A percentile compares a stretch with the other conserved stretches of the same genome.
phyloP scores from a whole-genome alignment of 1,140 invertebrate genomes.

The Heliconius hewitsoni region DNA sequence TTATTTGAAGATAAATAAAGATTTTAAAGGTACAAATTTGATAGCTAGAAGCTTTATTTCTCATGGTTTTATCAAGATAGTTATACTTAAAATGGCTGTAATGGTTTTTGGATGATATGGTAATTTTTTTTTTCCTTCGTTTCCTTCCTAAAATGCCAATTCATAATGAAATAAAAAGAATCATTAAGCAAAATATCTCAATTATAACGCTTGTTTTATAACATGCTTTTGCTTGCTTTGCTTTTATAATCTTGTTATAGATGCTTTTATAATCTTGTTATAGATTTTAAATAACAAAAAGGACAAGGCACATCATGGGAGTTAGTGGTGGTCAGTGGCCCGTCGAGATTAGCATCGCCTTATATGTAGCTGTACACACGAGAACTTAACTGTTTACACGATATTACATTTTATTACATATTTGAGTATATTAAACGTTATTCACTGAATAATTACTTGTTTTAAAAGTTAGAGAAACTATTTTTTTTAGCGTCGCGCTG shows the following conservation, averaged over 20 bases:
- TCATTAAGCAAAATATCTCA: not conserved
- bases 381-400: slow-evolving; percentile 26
- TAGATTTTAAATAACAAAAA: slow-evolving; percentile 14
- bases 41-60: not conserved
- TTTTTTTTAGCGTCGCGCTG: no score
- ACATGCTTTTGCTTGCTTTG: slow-evolving; percentile 10
- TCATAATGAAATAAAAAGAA: not conserved
- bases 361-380: slow-evolving; percentile 19
- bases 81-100: not conserved
- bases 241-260: slow-evolving; percentile 11
- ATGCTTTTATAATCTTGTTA: slow-evolving; percentile 11
- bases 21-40: not conserved
- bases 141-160: no score
- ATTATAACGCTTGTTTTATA: not conserved
- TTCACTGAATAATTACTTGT: not conserved
- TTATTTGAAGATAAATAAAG: not conserved
- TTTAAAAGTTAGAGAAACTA: not conserved
- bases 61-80: not conserved
- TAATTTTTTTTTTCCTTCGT: no score
- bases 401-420: slow-evolving; percentile 22
- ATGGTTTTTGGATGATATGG: no score
- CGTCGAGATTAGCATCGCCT: slow-evolving; percentile 23
- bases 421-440: not conserved
- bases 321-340: slow-evolving; percentile 25
- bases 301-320: slow-evolving; percentile 14